Conservation (phyloP, 2,113 vertebrate species). For the Sialia sialis region DNA sequence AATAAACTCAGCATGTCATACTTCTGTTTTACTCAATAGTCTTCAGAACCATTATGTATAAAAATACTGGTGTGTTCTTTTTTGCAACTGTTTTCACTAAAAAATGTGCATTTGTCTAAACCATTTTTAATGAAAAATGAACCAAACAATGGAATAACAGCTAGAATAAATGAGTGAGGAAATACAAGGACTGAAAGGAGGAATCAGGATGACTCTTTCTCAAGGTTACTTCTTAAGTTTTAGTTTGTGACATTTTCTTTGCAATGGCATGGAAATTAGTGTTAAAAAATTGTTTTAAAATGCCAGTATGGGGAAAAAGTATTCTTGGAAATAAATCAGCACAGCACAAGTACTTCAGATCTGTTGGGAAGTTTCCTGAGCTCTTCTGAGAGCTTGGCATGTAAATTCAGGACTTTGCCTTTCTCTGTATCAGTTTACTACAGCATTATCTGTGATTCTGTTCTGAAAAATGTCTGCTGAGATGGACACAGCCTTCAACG, state of each 20-base stretch:
- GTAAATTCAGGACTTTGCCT: background rate
- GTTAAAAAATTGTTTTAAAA: background rate
- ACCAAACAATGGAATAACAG: background rate
- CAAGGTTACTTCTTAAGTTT: background rate
- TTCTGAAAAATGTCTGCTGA: background rate
- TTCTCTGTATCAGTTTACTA: background rate
- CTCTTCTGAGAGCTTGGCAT: background rate
- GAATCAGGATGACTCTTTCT: background rate
- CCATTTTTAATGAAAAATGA: background rate
- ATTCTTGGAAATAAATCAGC: background rate
- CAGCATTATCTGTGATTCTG: fast-evolving
- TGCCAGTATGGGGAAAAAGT: background rate
- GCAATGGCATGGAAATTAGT: background rate
- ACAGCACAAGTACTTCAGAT: background rate
- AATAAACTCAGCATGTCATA: background rate
- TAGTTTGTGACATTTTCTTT: background rate
- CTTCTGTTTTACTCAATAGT: background rate
- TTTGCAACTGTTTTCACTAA: background rate
- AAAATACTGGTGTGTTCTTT: background rate
- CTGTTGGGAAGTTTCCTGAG: background rate
- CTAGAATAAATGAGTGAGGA: background rate
- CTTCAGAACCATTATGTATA: background rate
- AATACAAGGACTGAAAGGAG: background rate
- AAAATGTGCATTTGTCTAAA: background rate
- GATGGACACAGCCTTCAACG: background rate